These are phyloP conservation scores for Vulpes lagopus DNA, from an alignment of 2,113 vertebrate genomes.

Conservation along the genomic window DNA sequence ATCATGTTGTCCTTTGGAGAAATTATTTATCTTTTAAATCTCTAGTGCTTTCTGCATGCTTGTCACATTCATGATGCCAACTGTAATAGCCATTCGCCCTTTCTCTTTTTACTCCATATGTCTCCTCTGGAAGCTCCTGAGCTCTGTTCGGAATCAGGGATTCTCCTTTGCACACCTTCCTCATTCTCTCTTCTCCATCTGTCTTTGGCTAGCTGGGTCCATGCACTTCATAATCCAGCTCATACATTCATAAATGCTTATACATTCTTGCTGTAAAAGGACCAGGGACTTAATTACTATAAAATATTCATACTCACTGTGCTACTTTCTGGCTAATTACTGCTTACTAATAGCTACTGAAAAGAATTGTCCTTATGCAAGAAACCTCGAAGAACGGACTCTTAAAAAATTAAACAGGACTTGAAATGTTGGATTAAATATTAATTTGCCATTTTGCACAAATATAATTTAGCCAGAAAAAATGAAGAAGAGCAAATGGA, in stretches of 20 bases:
- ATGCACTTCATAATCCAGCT: not conserved
- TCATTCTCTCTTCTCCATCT: not conserved
- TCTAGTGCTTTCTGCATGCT: not conserved
- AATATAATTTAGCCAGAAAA: slow-evolving; percentile 45
- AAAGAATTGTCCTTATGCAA: slow-evolving; percentile 7
- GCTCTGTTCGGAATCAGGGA: not conserved
- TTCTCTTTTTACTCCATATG: not conserved
- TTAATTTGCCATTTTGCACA: slow-evolving; percentile 56
- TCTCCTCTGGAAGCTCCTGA: not conserved
- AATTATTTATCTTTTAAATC: not conserved
- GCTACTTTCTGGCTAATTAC: slow-evolving; percentile 54
- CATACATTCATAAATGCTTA: not conserved
- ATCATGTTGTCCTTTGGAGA: not conserved
- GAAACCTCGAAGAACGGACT: not conserved
- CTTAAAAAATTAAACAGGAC: slow-evolving; percentile 65
- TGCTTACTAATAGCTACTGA: not conserved
- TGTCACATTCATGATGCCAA: not conserved
- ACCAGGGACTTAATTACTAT: not conserved
- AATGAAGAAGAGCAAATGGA: not conserved
- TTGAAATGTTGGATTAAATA: slow-evolving; percentile 65
- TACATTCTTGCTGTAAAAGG: not conserved
- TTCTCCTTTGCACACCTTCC: not conserved
- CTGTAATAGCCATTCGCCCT: not conserved
- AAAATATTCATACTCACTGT: slow-evolving; percentile 10
- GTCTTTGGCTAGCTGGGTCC: not conserved